Evolutionary conservation across 2,113 vertebrate species (phyloP).

Genomic region (Syngnathus floridae): DNA sequence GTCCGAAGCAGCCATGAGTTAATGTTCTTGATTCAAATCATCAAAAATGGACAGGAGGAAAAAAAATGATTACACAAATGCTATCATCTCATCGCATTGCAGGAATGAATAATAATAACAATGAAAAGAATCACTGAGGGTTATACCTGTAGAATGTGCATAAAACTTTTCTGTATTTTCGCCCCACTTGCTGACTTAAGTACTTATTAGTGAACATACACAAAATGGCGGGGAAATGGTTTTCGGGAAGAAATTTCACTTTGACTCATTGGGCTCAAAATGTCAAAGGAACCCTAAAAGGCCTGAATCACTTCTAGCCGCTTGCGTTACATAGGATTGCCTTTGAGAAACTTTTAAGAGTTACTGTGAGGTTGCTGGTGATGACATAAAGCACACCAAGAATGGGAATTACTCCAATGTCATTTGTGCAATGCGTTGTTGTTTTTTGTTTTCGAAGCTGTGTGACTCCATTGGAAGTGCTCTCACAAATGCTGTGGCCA

Average conservation of each 20-base stretch:
- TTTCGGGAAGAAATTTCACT: slow-evolving; percentile 5
- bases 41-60: slow-evolving; percentile 20
- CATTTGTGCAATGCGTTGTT: slow-evolving; percentile 23
- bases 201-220: too few relatives aligned
- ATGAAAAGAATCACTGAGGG: not conserved
- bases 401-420: slow-evolving; percentile 37
- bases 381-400: slow-evolving; percentile 14
- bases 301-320: slow-evolving; percentile 44
- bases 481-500: slow-evolving; percentile 14
- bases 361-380: slow-evolving; percentile 15
- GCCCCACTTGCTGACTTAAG: not conserved
- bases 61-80: slow-evolving; percentile 8
- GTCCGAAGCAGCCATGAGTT: slow-evolving; percentile 35
- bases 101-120: not conserved
- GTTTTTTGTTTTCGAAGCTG: slow-evolving; percentile 15
- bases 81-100: slow-evolving; percentile 17
- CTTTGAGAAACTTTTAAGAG: slow-evolving; percentile 44
- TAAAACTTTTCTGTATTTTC: not conserved
- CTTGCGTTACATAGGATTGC: slow-evolving; percentile 61
- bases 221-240: slow-evolving; percentile 1
- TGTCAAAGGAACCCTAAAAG: slow-evolving; percentile 28
- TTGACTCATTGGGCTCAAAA: slow-evolving; percentile 23
- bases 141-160: not conserved
- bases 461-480: slow-evolving; percentile 13
- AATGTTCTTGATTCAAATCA: slow-evolving; percentile 30